Percentiles rank a stretch among this genome's conserved stretches.
phyloP scores from a whole-genome alignment of 35 echinoderm and acorn worm genomes.

The Ptychodera flava region DNA sequence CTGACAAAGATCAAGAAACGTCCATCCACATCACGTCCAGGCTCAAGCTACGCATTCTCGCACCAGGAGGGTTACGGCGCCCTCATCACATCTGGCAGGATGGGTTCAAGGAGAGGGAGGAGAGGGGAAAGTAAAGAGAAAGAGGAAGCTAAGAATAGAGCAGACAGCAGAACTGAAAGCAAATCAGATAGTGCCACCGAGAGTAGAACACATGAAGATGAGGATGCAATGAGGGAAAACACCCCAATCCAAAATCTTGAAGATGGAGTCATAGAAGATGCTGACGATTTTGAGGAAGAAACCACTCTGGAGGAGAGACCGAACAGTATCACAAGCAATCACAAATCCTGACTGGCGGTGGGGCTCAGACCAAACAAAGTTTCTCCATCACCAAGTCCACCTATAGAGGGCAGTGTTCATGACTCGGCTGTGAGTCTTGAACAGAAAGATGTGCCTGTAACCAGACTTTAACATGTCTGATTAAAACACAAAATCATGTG shows the following conservation, averaged over 20 bases:
- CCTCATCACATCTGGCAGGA: slow-evolving; percentile 79
- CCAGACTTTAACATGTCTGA: no score
- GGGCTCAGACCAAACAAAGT: not conserved
- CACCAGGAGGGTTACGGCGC: slow-evolving; percentile 89
- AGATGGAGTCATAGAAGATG: not conserved
- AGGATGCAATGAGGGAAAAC: not conserved
- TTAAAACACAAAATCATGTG: no score
- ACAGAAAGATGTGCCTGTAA: no score
- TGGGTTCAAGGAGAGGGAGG: not conserved
- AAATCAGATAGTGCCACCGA: not conserved
- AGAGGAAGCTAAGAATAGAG: not conserved
- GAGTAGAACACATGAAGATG: not conserved
- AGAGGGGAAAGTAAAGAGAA: slow-evolving; percentile 9
- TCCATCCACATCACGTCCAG: slow-evolving; percentile 44
- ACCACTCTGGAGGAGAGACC: not conserved
- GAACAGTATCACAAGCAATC: not conserved
- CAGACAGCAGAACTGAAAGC: not conserved
- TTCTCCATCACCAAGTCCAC: not conserved
- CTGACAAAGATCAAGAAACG: slow-evolving; percentile 41
- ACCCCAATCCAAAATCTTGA: not conserved
- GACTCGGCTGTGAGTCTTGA: no score
- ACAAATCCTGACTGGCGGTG: not conserved
- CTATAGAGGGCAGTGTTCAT: not conserved
- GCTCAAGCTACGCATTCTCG: slow-evolving; percentile 85
- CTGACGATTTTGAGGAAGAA: not conserved